These are phyloP conservation scores for Silurus aristotelis DNA, from an alignment of 2,797 vertebrate genomes.

Conservation along the genomic window DNA sequence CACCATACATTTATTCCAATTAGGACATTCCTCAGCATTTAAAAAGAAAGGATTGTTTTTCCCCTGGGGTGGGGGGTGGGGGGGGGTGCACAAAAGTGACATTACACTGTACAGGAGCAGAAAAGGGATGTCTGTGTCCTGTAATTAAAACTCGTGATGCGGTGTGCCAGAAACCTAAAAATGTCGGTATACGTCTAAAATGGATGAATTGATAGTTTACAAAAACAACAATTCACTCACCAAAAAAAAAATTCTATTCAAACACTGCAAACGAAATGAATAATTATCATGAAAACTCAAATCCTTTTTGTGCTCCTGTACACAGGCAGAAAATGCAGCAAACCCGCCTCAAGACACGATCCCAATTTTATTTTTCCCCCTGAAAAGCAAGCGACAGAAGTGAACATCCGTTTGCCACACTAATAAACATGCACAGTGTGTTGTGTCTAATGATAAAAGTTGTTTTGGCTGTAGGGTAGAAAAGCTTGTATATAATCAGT, in stretches of 20 bases:
- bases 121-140: not conserved
- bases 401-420: constrained; percentile 63
- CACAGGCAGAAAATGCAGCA: constrained; percentile 64
- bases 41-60: constrained; percentile 32
- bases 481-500: constrained; percentile 34
- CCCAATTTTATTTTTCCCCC: constrained; percentile 40
- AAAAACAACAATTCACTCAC: no score
- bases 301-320: constrained; percentile 29
- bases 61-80: not conserved
- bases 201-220: not conserved
- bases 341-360: constrained; percentile 57
- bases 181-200: not conserved
- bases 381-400: constrained; percentile 38
- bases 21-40: constrained; percentile 36
- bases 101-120: constrained; percentile 36
- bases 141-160: not conserved
- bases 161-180: not conserved
- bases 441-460: constrained; percentile 62
- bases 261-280: not conserved
- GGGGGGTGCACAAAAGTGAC: not conserved
- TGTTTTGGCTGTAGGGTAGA: constrained; percentile 19
- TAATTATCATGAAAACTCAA: not conserved
- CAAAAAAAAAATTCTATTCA: not conserved
- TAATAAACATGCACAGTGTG: constrained; percentile 56
- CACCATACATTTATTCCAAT: constrained; percentile 48